Conservation (phyloP, 92 coral and sea anemone species). For the Anthopleura xanthogrammica region DNA sequence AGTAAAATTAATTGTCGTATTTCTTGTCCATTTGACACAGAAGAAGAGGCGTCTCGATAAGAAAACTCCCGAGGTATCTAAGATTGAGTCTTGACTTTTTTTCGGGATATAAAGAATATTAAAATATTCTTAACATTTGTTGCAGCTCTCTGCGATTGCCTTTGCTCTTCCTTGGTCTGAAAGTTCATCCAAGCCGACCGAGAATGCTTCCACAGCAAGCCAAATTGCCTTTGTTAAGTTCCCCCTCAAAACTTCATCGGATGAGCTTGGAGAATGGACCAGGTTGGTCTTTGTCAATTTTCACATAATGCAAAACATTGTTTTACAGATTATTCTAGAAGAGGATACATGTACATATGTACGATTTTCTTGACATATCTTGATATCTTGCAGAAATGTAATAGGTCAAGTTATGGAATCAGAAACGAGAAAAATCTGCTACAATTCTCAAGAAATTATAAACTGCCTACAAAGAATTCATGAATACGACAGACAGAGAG, state of each 20-base stretch:
- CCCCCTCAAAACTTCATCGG: conserved; percentile 22
- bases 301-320: too few relatives aligned
- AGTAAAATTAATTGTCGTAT: background rate
- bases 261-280: conserved; percentile 35
- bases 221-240: conserved; percentile 44
- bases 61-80: background rate
- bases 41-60: conserved; percentile 3
- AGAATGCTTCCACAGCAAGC: background rate
- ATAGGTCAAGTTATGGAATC: conserved; percentile 61
- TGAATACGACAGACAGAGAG: conserved; percentile 36
- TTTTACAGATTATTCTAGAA: too few relatives aligned
- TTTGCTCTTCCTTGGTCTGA: conserved; percentile 45
- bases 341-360: background rate
- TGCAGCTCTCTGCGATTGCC: conserved; percentile 24
- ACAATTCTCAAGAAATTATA: conserved; percentile 57
- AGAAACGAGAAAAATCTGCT: conserved; percentile 64
- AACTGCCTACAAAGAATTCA: conserved; percentile 39
- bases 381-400: conserved; percentile 27
- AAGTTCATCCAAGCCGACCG: background rate
- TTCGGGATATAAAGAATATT: background rate
- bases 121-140: background rate
- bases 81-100: background rate
- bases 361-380: background rate
- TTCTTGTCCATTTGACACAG: background rate
- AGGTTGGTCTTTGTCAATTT: conserved; percentile 28